Base-by-base conservation (phyloP, 2,113 vertebrate species). In the Chrysochloris asiatica region DNA sequence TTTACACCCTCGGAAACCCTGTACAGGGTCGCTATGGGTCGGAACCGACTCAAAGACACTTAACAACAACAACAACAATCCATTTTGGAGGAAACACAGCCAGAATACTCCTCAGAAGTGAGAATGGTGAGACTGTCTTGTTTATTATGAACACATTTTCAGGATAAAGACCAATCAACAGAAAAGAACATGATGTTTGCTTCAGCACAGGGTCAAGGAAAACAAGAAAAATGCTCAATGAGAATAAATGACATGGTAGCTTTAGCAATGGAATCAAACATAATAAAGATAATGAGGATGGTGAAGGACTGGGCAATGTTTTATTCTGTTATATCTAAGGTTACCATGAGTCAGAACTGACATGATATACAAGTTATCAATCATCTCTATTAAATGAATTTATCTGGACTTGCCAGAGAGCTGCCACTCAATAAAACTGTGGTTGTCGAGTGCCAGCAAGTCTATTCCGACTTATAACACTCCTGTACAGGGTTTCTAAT, bases 41-140 rank as follows among this genome's bases (percentile, higher is more conserved):
- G 94, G 76, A 91, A 89, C 61, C 63, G 80, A 90, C 75, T 65
- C 65, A 73, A 77, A 88, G 38, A 48, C 71, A 82, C 71, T 82
- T 52, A n/a, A 79, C 78, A 86, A 85, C 45, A 85, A 61, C 75
- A 77, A 67, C 22, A 50, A 80, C 54, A 80, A 69, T 69, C 48
- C 8, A 24, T 24, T 36, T 38, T 41, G 36, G 19, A 38, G 21
- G 21, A 38, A 38, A 16, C 38, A 38, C 36, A 69, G 8, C 67
- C 67, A 69, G 67, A 69, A 69, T 69, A 28, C 36, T 69, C 67
- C n/a, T 38, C 38, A 69, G n/a, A 38, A 38, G 17, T 1, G n/a
- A 36, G 67, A 8, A 36, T 38, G 13, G 67, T 8, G 8, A 38
- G 8, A 69, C 17, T 69, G 11, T 38, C 36, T 38, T 38, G 36